Percentiles rank a stretch among this genome's conserved stretches.
These are phyloP conservation scores for Drosophila paulistorum DNA, from an alignment of 1,140 invertebrate species.

Conservation along the genomic window DNA sequence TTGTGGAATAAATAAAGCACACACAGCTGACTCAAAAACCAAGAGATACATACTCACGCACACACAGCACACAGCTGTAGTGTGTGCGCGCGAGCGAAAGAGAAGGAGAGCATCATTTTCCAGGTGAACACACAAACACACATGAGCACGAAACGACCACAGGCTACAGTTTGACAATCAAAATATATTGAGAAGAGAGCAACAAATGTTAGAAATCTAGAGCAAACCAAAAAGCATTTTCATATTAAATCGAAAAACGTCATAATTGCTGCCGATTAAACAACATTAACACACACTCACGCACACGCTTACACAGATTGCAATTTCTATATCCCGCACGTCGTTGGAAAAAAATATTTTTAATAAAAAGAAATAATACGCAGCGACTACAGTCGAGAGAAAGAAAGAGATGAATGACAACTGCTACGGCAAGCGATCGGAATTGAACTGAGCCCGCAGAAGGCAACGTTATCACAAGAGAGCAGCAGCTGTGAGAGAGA, in stretches of 20 bases:
- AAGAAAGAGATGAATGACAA: slow-evolving; percentile 45
- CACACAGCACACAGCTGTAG: slow-evolving; percentile 51
- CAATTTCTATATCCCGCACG: slow-evolving; percentile 31
- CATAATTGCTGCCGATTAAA: slow-evolving; percentile 48
- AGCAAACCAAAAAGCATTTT: slow-evolving; percentile 61
- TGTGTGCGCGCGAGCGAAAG: slow-evolving; percentile 15
- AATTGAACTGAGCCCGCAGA: slow-evolving; percentile 44
- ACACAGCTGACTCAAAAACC: slow-evolving; percentile 71
- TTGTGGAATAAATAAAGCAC: slow-evolving; percentile 69
- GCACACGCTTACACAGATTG: slow-evolving; percentile 18
- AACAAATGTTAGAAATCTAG: slow-evolving; percentile 37
- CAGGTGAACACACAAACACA: slow-evolving; percentile 21
- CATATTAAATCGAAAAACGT: slow-evolving; percentile 34
- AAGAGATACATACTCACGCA: slow-evolving; percentile 58
- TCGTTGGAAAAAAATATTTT: slow-evolving; percentile 55
- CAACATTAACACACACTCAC: slow-evolving; percentile 51
- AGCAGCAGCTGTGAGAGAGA: slow-evolving; percentile 20
- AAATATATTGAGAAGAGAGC: slow-evolving; percentile 19
- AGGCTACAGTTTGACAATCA: slow-evolving; percentile 28
- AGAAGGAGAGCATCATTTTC: slow-evolving; percentile 32
- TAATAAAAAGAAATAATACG: slow-evolving; percentile 15
- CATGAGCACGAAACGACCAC: slow-evolving; percentile 1
- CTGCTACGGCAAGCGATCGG: slow-evolving; percentile 59
- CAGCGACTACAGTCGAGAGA: slow-evolving; percentile 30
- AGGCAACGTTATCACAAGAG: slow-evolving; percentile 13